A percentile compares a stretch with the other conserved stretches of the same genome.
These are phyloP conservation scores for Hemicordylus capensis DNA, from an alignment of 2,113 vertebrate species.

Conservation along the genomic window DNA sequence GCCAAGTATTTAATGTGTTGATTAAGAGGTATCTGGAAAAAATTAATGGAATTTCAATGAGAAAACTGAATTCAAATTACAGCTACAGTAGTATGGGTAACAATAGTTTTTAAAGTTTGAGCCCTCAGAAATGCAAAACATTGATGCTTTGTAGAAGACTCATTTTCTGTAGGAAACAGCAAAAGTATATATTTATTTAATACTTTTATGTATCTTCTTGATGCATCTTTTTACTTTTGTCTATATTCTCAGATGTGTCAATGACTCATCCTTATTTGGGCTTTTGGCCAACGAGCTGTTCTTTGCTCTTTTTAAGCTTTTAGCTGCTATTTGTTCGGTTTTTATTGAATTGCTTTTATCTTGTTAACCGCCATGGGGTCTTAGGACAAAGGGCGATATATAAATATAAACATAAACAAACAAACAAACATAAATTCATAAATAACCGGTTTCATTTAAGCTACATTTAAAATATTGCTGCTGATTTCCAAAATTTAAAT, in stretches of 20 bases:
- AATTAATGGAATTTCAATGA: not conserved
- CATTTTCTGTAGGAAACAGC: not conserved
- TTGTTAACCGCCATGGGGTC: too few relatives aligned
- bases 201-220: not conserved
- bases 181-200: too few relatives aligned
- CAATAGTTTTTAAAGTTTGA: not conserved
- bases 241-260: not conserved
- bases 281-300: too few relatives aligned
- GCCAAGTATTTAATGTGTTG: conserved; percentile 15
- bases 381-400: too few relatives aligned
- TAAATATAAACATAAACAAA: too few relatives aligned
- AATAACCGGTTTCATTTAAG: too few relatives aligned
- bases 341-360: too few relatives aligned
- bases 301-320: too few relatives aligned
- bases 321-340: too few relatives aligned
- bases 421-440: too few relatives aligned
- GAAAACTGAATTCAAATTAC: not conserved
- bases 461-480: not conserved
- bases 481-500: not conserved
- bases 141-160: not conserved
- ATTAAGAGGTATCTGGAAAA: not conserved
- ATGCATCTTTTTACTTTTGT: not conserved
- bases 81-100: not conserved
- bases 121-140: not conserved
- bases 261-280: not conserved